Evolutionary conservation across 2,113 vertebrate species (phyloP).

Genomic region (Coptodon rendalli): DNA sequence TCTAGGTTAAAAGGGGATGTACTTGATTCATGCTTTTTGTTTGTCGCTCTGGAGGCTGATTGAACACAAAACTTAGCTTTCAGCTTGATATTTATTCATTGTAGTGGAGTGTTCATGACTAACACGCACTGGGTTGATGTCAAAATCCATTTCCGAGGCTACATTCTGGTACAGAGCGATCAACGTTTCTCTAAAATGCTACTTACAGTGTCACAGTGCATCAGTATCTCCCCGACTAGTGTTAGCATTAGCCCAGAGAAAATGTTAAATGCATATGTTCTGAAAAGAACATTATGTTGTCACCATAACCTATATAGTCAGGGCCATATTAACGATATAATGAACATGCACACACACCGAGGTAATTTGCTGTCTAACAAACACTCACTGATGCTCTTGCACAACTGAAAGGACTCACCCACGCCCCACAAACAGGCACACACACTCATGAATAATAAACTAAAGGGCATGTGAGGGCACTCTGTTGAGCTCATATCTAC

Average conservation of each 20-base stretch:
- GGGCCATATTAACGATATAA: background rate
- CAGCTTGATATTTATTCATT: background rate
- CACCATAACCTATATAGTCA: background rate
- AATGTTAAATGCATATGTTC: conserved; percentile 12
- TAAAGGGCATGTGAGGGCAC: background rate
- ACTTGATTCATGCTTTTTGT: background rate
- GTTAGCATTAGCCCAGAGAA: background rate
- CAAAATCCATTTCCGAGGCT: background rate
- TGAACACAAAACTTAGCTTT: background rate
- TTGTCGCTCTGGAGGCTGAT: background rate
- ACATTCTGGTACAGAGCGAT: background rate
- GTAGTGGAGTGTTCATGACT: background rate
- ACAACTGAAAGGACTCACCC: background rate
- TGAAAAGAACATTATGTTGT: background rate
- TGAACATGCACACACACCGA: background rate
- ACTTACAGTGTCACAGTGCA: background rate
- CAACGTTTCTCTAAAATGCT: background rate
- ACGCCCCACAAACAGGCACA: background rate
- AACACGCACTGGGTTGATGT: background rate
- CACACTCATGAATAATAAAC: conserved; percentile 30
- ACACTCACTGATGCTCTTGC: background rate
- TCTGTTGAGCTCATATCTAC: background rate
- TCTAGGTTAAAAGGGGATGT: conserved; percentile 58
- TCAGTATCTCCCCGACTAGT: background rate
- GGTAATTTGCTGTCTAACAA: background rate